Conservation (phyloP, 2,888 invertebrate species). For the Zhuqinia jingwanae region DNA sequence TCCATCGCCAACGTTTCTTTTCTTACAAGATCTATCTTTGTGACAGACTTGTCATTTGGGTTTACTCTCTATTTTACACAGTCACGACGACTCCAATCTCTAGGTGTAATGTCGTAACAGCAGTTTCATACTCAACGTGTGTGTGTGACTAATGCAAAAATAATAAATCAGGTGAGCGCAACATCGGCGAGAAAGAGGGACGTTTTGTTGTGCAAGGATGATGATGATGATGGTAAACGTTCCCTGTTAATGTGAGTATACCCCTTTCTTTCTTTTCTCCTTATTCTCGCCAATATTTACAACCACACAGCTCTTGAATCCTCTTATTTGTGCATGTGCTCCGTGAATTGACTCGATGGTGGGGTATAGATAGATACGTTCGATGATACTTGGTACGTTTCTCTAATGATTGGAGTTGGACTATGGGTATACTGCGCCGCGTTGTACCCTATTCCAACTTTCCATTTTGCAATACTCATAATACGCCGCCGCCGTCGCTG, state of each 20-base stretch:
- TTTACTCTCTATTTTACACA: background rate
- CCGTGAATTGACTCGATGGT: background rate
- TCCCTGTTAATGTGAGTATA: background rate
- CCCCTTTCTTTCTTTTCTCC: background rate
- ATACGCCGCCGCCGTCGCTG: background rate
- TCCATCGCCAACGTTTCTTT: background rate
- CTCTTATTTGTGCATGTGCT: constrained; percentile 2
- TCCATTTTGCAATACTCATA: background rate
- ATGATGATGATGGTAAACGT: constrained; percentile 22
- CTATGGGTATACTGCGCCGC: background rate
- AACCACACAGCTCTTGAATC: background rate
- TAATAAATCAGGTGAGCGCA: constrained; percentile 64
- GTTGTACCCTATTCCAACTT: background rate
- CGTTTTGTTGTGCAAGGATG: constrained; percentile 11
- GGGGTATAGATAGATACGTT: background rate
- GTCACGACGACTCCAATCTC: background rate
- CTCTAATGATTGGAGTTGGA: background rate
- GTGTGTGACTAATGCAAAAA: constrained; percentile 66
- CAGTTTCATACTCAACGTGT: constrained; percentile 37
- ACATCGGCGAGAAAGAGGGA: background rate
- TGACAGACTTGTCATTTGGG: constrained; percentile 19
- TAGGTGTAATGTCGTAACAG: constrained; percentile 15
- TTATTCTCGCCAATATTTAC: background rate
- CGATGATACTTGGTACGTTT: background rate
- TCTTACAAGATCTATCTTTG: background rate